phyloP scores from a whole-genome alignment of 2,113 vertebrate species.

The Hemiprocne comata region DNA sequence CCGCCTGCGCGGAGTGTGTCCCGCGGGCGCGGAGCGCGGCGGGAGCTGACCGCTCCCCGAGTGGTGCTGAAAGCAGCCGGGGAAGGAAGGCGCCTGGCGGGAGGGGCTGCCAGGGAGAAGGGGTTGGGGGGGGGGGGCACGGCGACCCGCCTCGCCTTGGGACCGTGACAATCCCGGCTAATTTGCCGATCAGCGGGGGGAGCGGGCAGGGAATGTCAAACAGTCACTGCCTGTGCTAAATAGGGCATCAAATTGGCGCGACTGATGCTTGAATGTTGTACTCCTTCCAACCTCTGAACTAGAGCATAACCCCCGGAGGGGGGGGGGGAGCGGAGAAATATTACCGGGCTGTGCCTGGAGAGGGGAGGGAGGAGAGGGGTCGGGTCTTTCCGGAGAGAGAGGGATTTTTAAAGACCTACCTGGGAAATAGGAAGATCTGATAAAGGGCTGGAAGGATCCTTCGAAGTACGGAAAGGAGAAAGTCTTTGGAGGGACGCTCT shows the following conservation, averaged over 20 bases:
- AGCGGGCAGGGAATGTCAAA: conserved; percentile 87
- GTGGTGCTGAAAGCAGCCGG: conserved; percentile 89
- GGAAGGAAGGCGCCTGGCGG: conserved; percentile 70
- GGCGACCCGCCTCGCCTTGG: conserved; percentile 85
- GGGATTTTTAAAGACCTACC: conserved; percentile 73
- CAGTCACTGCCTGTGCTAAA: conserved; percentile 88
- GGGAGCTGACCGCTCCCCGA: conserved; percentile 87
- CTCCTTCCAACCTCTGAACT: conserved; percentile 82
- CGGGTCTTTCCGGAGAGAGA: background rate
- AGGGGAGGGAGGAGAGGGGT: background rate
- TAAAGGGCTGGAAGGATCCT: conserved; percentile 89
- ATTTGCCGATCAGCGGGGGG: conserved; percentile 88
- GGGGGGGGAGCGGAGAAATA: background rate
- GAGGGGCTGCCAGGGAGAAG: conserved; percentile 64
- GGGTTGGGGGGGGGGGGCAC: conserved; percentile 41
- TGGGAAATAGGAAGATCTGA: conserved; percentile 92
- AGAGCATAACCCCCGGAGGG: conserved; percentile 57
- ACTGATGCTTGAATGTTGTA: conserved; percentile 83
- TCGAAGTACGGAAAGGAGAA: conserved; percentile 93
- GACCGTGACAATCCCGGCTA: conserved; percentile 89
- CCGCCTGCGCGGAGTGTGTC: background rate
- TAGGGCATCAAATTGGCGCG: conserved; percentile 90
- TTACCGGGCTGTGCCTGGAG: background rate
- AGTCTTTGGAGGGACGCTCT: conserved; percentile 84
- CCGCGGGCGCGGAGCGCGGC: conserved; percentile 80